Evolutionary conservation across 2,888 invertebrate species (phyloP).

Genomic region (Protodeltote pygarga): DNA sequence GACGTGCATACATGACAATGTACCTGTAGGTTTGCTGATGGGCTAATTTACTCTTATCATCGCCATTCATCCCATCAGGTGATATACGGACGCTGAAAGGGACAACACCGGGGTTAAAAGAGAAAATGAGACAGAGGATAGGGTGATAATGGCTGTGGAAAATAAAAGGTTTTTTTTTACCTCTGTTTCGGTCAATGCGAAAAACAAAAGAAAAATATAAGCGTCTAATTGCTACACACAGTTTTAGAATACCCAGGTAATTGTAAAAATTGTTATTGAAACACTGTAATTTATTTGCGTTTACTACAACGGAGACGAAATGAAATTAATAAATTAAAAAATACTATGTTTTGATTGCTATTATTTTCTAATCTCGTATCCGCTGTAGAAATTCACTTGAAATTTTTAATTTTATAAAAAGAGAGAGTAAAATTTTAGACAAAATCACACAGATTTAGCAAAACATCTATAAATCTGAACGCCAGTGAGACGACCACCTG

Average conservation of each 20-base stretch:
- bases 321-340: too few relatives aligned
- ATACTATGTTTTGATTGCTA: too few relatives aligned
- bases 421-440: neutral
- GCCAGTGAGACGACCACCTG: slow-evolving; percentile 8
- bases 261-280: neutral
- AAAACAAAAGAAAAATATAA: slow-evolving; percentile 67
- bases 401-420: neutral
- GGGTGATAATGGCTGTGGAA: slow-evolving; percentile 67
- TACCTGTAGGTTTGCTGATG: slow-evolving; percentile 93
- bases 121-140: slow-evolving; percentile 62
- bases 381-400: neutral
- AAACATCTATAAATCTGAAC: slow-evolving; percentile 1
- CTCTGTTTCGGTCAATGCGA: slow-evolving; percentile 83
- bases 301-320: neutral
- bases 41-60: slow-evolving; percentile 90
- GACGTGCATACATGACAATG: slow-evolving; percentile 60
- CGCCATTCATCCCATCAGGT: slow-evolving; percentile 88
- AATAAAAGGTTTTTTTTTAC: slow-evolving; percentile 67
- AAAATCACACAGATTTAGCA: slow-evolving; percentile 1
- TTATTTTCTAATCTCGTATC: neutral
- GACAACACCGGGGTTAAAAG: slow-evolving; percentile 84
- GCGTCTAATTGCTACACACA: slow-evolving; percentile 44
- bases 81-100: slow-evolving; percentile 88
- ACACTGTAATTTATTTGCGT: neutral
- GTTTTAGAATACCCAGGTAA: slow-evolving; percentile 20